phyloP scores from a whole-genome alignment of 2,888 invertebrate species.

The Pomacea canaliculata region DNA sequence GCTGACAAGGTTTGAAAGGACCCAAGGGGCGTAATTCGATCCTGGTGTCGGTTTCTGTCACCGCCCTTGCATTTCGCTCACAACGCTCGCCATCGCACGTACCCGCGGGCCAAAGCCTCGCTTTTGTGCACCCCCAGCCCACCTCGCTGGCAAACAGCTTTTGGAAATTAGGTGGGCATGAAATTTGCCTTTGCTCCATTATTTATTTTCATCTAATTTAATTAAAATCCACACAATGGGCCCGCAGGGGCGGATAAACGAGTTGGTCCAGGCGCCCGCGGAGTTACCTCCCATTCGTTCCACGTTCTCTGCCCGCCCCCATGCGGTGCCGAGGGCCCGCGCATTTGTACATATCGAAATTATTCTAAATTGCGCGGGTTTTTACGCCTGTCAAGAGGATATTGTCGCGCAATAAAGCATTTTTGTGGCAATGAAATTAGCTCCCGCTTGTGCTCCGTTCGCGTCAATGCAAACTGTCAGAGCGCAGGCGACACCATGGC shows the following conservation, averaged over 20 bases:
- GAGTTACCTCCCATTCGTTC: slow-evolving; percentile 6
- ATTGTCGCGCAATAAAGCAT: slow-evolving; percentile 27
- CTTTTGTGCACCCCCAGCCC: slow-evolving; percentile 32
- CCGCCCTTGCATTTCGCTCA: slow-evolving; percentile 14
- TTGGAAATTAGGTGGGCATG: slow-evolving; percentile 30
- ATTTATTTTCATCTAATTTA: slow-evolving; percentile 41
- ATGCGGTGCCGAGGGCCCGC: slow-evolving; percentile 4
- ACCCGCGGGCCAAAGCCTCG: slow-evolving; percentile 26
- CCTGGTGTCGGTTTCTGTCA: slow-evolving; percentile 32
- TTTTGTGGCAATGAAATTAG: slow-evolving; percentile 28
- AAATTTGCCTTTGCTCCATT: slow-evolving; percentile 34
- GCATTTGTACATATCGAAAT: slow-evolving; percentile 31
- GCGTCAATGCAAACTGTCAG: slow-evolving; percentile 30
- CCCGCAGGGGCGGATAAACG: slow-evolving; percentile 14
- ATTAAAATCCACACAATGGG: slow-evolving; percentile 32
- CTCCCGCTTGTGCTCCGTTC: slow-evolving; percentile 18
- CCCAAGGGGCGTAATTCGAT: slow-evolving; percentile 25
- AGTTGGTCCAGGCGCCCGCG: slow-evolving; percentile 1
- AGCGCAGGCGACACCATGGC: slow-evolving; percentile 22
- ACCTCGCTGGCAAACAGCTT: slow-evolving; percentile 31
- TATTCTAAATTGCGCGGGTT: slow-evolving; percentile 30
- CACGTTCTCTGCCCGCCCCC: neutral
- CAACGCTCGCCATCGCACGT: slow-evolving; percentile 15
- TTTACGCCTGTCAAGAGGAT: slow-evolving; percentile 25
- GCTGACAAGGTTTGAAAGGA: slow-evolving; percentile 1